phyloP scores from a whole-genome alignment of 2,888 invertebrate genomes.

The Charanyca ferruginea region DNA sequence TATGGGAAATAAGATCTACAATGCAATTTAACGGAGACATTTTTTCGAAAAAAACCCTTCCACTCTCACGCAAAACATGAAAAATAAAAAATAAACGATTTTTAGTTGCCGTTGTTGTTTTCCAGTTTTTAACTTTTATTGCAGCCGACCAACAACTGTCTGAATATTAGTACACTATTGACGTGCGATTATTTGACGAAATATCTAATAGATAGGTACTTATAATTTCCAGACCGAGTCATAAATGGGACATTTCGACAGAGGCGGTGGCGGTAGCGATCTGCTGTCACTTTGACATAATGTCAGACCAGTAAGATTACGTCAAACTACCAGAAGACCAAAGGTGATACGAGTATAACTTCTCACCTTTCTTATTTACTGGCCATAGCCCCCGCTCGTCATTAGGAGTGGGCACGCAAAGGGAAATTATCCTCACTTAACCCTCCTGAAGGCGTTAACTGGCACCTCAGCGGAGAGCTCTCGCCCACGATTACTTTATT shows the following conservation, averaged over 20 bases:
- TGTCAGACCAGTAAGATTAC: not conserved
- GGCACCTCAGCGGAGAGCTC: constrained; percentile 89
- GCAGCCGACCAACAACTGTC: too few species aligned
- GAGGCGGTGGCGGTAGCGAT: not conserved
- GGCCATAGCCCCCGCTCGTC: constrained; percentile 74
- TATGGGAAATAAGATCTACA: not conserved
- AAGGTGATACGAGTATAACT: constrained; percentile 4
- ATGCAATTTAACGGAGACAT: not conserved
- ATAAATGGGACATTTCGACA: not conserved
- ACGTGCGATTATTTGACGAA: too few species aligned
- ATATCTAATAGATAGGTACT: too few species aligned
- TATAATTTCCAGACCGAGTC: not conserved
- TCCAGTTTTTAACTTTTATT: too few species aligned
- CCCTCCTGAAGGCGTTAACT: constrained; percentile 90
- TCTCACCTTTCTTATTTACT: constrained; percentile 11
- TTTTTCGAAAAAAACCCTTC: too few species aligned
- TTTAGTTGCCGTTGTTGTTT: too few species aligned
- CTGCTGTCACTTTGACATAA: not conserved
- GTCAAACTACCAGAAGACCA: not conserved
- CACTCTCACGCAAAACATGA: too few species aligned
- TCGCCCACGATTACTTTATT: constrained; percentile 88
- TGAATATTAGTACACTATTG: too few species aligned
- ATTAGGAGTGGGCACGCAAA: constrained; percentile 89
- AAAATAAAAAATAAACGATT: too few species aligned
- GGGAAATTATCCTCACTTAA: constrained; percentile 91